Percentiles rank a stretch among this genome's conserved stretches.
phyloP scores from a whole-genome alignment of 2,888 invertebrate species.

The Heliconius cydno region DNA sequence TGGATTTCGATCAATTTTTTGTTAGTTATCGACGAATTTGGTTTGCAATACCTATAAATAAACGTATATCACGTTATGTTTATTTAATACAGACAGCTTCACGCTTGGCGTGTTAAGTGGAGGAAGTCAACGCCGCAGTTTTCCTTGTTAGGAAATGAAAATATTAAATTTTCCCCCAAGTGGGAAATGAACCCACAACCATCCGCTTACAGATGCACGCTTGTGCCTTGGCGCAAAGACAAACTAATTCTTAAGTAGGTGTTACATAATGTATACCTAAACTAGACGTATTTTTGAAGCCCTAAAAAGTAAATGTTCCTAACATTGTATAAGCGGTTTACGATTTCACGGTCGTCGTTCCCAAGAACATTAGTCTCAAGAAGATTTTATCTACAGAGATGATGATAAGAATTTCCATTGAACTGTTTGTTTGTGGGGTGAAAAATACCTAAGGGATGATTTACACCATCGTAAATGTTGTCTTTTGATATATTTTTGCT shows the following conservation, averaged over 20 bases:
- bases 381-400: constrained; percentile 68
- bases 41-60: not conserved
- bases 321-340: constrained; percentile 38
- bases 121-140: not conserved
- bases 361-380: constrained; percentile 54
- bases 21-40: not conserved
- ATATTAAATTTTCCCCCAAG: not conserved
- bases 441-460: constrained; percentile 49
- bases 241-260: not conserved
- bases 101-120: not conserved
- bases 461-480: constrained; percentile 55
- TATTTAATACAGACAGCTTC: too few species aligned
- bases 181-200: too few species aligned
- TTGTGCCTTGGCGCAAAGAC: too few species aligned
- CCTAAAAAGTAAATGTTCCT: not conserved
- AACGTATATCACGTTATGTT: not conserved
- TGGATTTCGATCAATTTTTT: constrained; percentile 2
- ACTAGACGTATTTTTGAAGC: not conserved
- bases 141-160: not conserved
- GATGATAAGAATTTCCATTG: constrained; percentile 70
- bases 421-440: constrained; percentile 67
- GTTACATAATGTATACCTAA: not conserved
- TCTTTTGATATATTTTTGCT: not conserved
- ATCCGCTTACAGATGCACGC: too few species aligned
- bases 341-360: constrained; percentile 47